A percentile compares a stretch with the other conserved stretches of the same genome.
Evolutionary conservation across 2,797 vertebrate genomes (phyloP).

Genomic region (Adrianichthys oophorus): DNA sequence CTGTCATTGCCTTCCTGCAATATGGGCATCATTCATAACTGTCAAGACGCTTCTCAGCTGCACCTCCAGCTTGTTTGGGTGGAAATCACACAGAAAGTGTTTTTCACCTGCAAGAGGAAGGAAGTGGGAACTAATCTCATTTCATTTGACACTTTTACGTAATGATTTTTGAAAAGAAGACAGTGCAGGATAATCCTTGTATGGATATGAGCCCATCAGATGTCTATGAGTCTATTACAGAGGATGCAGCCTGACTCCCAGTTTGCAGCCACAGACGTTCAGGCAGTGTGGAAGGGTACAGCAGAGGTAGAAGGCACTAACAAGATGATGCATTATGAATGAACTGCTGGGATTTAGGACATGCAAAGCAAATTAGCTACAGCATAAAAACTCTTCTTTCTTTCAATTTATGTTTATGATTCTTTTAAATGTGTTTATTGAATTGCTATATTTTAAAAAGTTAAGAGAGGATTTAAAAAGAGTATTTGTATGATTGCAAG

Average conservation of each 20-base stretch:
- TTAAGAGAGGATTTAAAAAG: too few species aligned
- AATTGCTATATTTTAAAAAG: too few species aligned
- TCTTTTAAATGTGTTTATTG: too few species aligned
- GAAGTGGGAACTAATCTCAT: slow-evolving; percentile 54
- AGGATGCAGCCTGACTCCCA: slow-evolving; percentile 46
- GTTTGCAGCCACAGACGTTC: slow-evolving; percentile 28
- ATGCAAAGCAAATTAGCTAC: slow-evolving; percentile 57
- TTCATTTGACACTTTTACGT: slow-evolving; percentile 59
- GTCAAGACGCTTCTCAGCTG: slow-evolving; percentile 82
- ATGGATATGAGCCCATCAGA: slow-evolving; percentile 49
- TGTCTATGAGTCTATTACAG: slow-evolving; percentile 34
- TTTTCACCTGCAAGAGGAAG: slow-evolving; percentile 51
- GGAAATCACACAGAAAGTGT: slow-evolving; percentile 75
- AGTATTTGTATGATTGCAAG: too few species aligned
- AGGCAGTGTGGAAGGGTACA: slow-evolving; percentile 19
- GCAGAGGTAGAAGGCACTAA: slow-evolving; percentile 55
- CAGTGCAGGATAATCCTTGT: slow-evolving; percentile 54
- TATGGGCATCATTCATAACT: slow-evolving; percentile 82
- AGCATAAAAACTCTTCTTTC: slow-evolving; percentile 9
- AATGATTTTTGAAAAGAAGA: slow-evolving; percentile 43
- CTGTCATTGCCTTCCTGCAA: slow-evolving; percentile 79
- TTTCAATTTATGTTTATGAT: too few species aligned
- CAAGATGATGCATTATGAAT: slow-evolving; percentile 70
- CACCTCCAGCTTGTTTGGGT: slow-evolving; percentile 77
- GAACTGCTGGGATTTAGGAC: slow-evolving; percentile 61